phyloP scores from a whole-genome alignment of 2,888 invertebrate genomes.

The Epistrophe grossulariae region DNA sequence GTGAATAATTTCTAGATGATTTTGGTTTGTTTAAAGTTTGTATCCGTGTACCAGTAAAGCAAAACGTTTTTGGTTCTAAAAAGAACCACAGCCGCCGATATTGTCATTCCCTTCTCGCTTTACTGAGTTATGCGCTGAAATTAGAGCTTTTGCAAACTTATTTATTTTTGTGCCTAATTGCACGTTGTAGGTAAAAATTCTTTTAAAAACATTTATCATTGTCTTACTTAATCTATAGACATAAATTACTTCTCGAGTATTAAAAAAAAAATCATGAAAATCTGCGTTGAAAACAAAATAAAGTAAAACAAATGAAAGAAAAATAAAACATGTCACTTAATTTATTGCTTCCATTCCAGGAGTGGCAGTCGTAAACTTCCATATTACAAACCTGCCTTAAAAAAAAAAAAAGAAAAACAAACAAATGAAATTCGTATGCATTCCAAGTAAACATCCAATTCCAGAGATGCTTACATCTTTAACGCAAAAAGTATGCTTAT shows the following conservation, averaged over 20 bases:
- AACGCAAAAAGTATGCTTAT: background rate
- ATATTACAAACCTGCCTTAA: background rate
- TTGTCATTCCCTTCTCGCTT: too few relatives aligned
- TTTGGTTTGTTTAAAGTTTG: too few relatives aligned
- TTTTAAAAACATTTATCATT: background rate
- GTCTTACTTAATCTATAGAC: background rate
- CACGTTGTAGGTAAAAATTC: too few relatives aligned
- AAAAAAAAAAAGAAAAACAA: background rate
- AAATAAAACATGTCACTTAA: background rate
- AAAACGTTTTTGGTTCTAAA: too few relatives aligned
- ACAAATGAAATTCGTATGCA: conserved; percentile 22
- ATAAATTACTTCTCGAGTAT: background rate
- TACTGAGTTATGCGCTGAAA: too few relatives aligned
- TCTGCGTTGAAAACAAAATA: background rate
- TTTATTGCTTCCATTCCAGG: background rate
- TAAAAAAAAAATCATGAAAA: background rate
- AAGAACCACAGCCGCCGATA: too few relatives aligned
- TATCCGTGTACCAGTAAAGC: too few relatives aligned
- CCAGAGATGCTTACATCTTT: conserved; percentile 1
- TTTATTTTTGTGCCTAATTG: too few relatives aligned
- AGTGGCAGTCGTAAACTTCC: background rate
- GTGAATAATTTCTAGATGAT: too few relatives aligned
- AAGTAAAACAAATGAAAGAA: background rate
- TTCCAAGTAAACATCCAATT: conserved; percentile 10
- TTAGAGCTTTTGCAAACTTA: too few relatives aligned